Conservation (phyloP, 2,113 vertebrate genomes). For the Gulo gulo region DNA sequence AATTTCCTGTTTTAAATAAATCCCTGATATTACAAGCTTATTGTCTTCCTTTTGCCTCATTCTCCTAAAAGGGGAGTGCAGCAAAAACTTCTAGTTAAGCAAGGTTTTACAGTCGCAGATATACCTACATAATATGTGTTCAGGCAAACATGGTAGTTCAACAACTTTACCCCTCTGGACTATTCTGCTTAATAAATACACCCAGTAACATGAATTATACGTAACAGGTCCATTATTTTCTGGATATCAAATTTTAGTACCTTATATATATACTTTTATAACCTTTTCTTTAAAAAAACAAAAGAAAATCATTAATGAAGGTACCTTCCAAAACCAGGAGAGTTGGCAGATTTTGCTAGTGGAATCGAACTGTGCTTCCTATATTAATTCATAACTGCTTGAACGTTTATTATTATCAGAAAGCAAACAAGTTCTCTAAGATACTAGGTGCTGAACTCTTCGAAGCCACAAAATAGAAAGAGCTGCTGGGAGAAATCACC, state of each 20-base stretch:
- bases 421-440: constrained; percentile 6
- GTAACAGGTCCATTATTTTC: not conserved
- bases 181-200: not conserved
- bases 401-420: not conserved
- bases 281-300: constrained; percentile 38
- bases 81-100: not conserved
- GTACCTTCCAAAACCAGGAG: constrained; percentile 24
- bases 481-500: not conserved
- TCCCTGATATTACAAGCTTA: not conserved
- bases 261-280: constrained; percentile 27
- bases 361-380: constrained; percentile 28
- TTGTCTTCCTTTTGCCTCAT: not conserved
- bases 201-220: not conserved
- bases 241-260: not conserved
- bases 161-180: not conserved
- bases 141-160: not conserved
- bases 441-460: not conserved
- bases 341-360: constrained; percentile 5
- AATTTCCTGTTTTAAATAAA: constrained; percentile 41
- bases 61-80: not conserved
- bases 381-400: constrained; percentile 13
- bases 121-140: not conserved
- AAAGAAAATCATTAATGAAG: constrained; percentile 36
- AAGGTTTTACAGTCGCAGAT: not conserved
- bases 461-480: not conserved